Percentiles rank a stretch among this genome's conserved stretches.
Evolutionary conservation across 2,888 invertebrate genomes (phyloP).

Genomic region (Liodrosophila aerea): DNA sequence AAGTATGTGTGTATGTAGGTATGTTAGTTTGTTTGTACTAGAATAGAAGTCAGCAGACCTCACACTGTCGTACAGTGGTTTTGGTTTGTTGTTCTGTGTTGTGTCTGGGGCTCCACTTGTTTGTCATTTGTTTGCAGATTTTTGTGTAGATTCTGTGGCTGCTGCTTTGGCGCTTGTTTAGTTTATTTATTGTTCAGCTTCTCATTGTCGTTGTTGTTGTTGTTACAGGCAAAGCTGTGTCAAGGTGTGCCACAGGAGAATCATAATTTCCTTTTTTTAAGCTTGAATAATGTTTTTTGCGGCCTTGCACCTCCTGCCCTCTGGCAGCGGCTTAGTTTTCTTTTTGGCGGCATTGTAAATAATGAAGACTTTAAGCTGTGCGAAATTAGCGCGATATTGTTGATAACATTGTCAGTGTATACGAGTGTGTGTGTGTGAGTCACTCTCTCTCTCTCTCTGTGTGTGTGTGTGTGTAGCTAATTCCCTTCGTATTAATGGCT

Average conservation of each 20-base stretch:
- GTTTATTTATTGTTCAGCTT: slow-evolving; percentile 66
- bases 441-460: too few relatives aligned
- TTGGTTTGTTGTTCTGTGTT: slow-evolving; percentile 62
- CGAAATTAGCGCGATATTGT: slow-evolving; percentile 65
- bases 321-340: slow-evolving; percentile 66
- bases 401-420: slow-evolving; percentile 8
- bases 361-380: slow-evolving; percentile 77
- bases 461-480: slow-evolving; percentile 32
- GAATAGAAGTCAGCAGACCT: slow-evolving; percentile 28
- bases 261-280: slow-evolving; percentile 52
- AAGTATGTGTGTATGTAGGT: neutral
- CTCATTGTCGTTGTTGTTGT: slow-evolving; percentile 9
- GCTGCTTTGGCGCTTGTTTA: slow-evolving; percentile 74
- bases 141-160: slow-evolving; percentile 76
- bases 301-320: slow-evolving; percentile 53
- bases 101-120: slow-evolving; percentile 67
- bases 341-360: slow-evolving; percentile 68
- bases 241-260: slow-evolving; percentile 65
- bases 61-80: slow-evolving; percentile 50
- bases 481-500: slow-evolving; percentile 49
- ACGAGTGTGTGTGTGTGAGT: slow-evolving; percentile 14
- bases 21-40: slow-evolving; percentile 8
- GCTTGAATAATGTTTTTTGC: slow-evolving; percentile 67
- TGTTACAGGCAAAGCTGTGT: slow-evolving; percentile 51
- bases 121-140: slow-evolving; percentile 78